Evolutionary conservation across 1,140 invertebrate species (phyloP).

Genomic region (Phenacoccus solenopsis): DNA sequence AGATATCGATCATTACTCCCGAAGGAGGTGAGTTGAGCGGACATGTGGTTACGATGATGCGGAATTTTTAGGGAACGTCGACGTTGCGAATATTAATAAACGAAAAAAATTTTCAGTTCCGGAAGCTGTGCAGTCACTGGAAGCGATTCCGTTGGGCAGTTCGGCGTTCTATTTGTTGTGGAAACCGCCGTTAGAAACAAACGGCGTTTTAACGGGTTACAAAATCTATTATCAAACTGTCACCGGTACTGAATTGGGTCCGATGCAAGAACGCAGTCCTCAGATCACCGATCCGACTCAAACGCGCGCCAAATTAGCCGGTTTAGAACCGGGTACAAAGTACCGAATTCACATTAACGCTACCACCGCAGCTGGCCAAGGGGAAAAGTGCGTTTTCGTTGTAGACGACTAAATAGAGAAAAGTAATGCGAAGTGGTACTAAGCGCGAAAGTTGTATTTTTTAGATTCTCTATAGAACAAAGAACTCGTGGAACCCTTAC

Average conservation of each 20-base stretch:
- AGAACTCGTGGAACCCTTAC: conserved; percentile 44
- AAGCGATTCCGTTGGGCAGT: conserved; percentile 73
- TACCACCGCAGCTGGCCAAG: conserved; percentile 69
- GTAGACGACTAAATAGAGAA: not conserved
- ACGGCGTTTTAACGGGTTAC: conserved; percentile 86
- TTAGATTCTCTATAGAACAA: conserved; percentile 64
- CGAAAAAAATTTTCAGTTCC: conserved; percentile 43
- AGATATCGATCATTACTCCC: conserved; percentile 70
- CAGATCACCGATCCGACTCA: conserved; percentile 60
- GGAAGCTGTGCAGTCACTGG: conserved; percentile 70
- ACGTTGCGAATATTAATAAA: too few relatives aligned
- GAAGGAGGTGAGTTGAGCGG: conserved; percentile 72
- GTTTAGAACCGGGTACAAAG: conserved; percentile 68
- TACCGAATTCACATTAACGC: conserved; percentile 77
- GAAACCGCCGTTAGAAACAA: conserved; percentile 84
- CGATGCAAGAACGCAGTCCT: conserved; percentile 55
- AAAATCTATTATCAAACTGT: conserved; percentile 81
- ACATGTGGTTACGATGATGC: too few relatives aligned
- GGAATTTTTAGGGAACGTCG: too few relatives aligned
- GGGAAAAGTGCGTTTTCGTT: conserved; percentile 47
- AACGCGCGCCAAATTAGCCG: conserved; percentile 70
- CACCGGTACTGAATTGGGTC: conserved; percentile 51
- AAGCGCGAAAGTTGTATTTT: conserved; percentile 20
- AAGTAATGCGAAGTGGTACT: too few relatives aligned
- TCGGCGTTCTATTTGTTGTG: conserved; percentile 79